Base-by-base conservation (phyloP, 2,113 vertebrate species). In the Sprattus sprattus region DNA sequence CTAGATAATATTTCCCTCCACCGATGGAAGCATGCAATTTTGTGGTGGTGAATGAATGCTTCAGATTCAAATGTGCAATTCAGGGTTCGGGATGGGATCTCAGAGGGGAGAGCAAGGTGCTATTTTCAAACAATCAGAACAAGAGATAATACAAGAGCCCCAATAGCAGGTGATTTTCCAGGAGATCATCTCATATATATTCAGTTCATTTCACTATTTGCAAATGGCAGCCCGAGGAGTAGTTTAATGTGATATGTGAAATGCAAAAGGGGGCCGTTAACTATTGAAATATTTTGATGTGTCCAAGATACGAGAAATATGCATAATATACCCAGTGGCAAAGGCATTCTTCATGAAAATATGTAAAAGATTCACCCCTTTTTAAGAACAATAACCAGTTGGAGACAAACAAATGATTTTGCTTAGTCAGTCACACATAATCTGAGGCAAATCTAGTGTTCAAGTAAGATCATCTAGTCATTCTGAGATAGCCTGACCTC, bases 1-100 rank as follows among this genome's bases (percentile, higher is more conserved):
- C 32, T 15, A 45, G 1, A 57, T 85, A 85, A 39, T 54, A 81
- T 54, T 81, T 81, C 75, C 44, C 71, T 6, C 28, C 75, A 80
- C 47, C 0, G 32, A 45, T 52, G 57, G 64, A 84, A 84, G 4
- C 2, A 3, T 44, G 44, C 39, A 25, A 67, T 67, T 64, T 84
- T 67, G 44, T 28, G 10, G 54, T 7, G 11, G 78, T 20, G 78
- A 32, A 78, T 52, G 28, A 11, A 18, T 75, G 28, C 71, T 78
- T 78, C 32, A 78, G 71, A 71, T 20, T 52, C 10, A 75, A 15
- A 71, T 28, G 28, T 32, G 49, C 67, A 54, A 83, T 39, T 78
- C 4, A 39, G 9, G 28, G 28, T 32, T 78, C 11, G 60, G 60
- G 9, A 9, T 11, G 9, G 13, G 60, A 2, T n/a, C n/a, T 64